Conservation (phyloP, 2,113 vertebrate species). For the Strix aluco region DNA sequence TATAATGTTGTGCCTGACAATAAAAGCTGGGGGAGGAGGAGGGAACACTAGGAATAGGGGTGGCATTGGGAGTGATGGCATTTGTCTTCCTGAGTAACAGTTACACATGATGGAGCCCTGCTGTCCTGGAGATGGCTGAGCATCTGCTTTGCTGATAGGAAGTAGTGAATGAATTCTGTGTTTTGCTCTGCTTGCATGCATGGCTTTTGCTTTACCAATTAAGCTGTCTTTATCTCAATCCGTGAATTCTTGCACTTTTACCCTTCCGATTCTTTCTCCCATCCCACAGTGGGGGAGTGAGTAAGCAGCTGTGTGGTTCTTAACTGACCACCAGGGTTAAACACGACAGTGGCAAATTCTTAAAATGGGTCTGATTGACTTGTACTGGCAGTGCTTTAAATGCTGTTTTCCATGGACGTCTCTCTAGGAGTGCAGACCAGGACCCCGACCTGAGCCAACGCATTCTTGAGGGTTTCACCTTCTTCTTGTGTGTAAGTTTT, state of each 20-base stretch:
- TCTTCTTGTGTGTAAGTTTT: background rate
- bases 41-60: accelerated
- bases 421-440: background rate
- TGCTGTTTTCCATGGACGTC: accelerated
- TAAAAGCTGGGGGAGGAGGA: background rate
- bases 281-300: background rate
- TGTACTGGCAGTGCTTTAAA: background rate
- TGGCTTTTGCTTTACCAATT: background rate
- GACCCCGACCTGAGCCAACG: background rate
- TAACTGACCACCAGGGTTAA: background rate
- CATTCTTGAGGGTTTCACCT: background rate
- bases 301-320: background rate
- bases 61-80: accelerated
- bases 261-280: background rate
- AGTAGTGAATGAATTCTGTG: accelerated
- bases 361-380: background rate
- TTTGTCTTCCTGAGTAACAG: background rate
- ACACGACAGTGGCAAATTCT: background rate
- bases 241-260: background rate
- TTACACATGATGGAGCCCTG: accelerated
- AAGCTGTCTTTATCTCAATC: background rate
- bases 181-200: background rate
- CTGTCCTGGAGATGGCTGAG: background rate
- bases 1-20: accelerated
- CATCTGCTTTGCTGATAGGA: background rate